Percentiles rank a stretch among this genome's conserved stretches.
phyloP scores from a whole-genome alignment of 1,140 invertebrate species.

The Hycleus phaleratus region DNA sequence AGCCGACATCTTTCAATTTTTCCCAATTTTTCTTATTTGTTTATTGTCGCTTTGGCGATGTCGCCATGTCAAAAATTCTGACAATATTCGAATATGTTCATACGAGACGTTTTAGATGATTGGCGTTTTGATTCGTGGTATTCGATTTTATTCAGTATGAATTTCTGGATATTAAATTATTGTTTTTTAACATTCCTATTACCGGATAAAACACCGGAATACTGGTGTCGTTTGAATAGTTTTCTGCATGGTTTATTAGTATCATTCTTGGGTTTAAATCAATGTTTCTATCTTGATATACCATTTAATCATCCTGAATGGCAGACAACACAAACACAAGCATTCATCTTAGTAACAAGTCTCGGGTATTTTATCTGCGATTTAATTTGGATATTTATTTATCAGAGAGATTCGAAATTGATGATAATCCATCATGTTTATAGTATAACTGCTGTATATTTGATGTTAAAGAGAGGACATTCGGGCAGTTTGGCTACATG shows the following conservation, averaged over 20 bases:
- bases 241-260: slow-evolving; percentile 42
- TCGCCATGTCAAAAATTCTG: slow-evolving; percentile 3
- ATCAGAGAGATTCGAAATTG: slow-evolving; percentile 40
- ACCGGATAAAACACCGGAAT: slow-evolving; percentile 38
- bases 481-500: slow-evolving; percentile 47
- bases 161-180: slow-evolving; percentile 19
- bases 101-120: background rate
- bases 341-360: slow-evolving; percentile 31
- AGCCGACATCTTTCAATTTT: background rate
- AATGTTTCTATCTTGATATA: slow-evolving; percentile 38
- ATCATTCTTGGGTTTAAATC: slow-evolving; percentile 38
- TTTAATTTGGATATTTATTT: slow-evolving; percentile 47
- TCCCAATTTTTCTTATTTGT: too few relatives aligned
- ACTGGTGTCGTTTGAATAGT: slow-evolving; percentile 40
- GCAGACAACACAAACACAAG: slow-evolving; percentile 25
- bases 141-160: slow-evolving; percentile 12
- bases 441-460: slow-evolving; percentile 42
- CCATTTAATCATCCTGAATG: slow-evolving; percentile 29
- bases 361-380: slow-evolving; percentile 53
- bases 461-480: slow-evolving; percentile 43
- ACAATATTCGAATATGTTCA: background rate
- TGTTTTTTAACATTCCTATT: slow-evolving; percentile 5
- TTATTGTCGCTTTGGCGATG: background rate
- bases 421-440: slow-evolving; percentile 49
- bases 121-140: background rate